A percentile compares a stretch with the other conserved stretches of the same genome.
Conservation (phyloP, 2,888 invertebrate genomes). For the Pinctada fucata region DNA sequence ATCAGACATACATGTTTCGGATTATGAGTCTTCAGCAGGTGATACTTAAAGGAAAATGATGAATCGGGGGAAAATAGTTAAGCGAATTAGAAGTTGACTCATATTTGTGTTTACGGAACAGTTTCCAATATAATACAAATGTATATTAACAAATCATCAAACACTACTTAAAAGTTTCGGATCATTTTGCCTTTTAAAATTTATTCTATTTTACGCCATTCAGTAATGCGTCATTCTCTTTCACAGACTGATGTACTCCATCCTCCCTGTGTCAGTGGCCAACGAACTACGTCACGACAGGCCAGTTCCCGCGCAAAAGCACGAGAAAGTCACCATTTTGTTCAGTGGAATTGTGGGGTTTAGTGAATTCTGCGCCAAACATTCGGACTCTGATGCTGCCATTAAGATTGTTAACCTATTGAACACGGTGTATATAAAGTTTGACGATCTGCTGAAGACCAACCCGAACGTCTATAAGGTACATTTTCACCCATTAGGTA, state of each 20-base stretch:
- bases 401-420: conserved; percentile 97
- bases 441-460: conserved; percentile 93
- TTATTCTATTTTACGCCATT: too few relatives aligned
- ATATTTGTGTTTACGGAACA: too few relatives aligned
- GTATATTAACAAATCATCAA: too few relatives aligned
- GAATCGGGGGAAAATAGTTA: too few relatives aligned
- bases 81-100: too few relatives aligned
- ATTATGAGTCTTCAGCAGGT: too few relatives aligned
- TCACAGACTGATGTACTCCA: conserved; percentile 92
- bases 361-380: conserved; percentile 90
- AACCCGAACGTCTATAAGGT: conserved; percentile 98
- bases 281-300: conserved; percentile 93
- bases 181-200: too few relatives aligned
- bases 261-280: conserved; percentile 95
- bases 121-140: too few relatives aligned
- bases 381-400: conserved; percentile 93
- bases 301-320: conserved; percentile 92
- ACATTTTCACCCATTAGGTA: conserved; percentile 86
- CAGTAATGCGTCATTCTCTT: conserved; percentile 20
- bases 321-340: conserved; percentile 92
- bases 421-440: conserved; percentile 94
- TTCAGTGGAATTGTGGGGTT: conserved; percentile 97
- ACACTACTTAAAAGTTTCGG: too few relatives aligned
- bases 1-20: too few relatives aligned
- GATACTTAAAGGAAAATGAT: too few relatives aligned